phyloP scores from a whole-genome alignment of 2,888 invertebrate species.

The Rhamphomyia laevipes region DNA sequence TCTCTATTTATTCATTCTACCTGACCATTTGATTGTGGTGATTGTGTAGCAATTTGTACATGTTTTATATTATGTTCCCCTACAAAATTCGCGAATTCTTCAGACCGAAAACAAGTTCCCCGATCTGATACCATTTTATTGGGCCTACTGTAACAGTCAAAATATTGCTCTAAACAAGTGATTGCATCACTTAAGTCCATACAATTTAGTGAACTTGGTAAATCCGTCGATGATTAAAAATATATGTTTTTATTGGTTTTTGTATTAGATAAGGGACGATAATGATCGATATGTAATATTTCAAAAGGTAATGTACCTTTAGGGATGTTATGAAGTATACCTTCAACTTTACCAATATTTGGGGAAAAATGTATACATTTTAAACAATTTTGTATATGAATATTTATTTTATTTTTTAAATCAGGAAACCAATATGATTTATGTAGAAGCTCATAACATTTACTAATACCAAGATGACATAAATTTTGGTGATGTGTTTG shows the following conservation, averaged over 20 bases:
- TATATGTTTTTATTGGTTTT: constrained; percentile 20
- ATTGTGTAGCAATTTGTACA: constrained; percentile 1
- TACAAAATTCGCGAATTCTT: constrained; percentile 24
- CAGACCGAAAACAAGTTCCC: constrained; percentile 29
- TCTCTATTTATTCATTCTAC: constrained; percentile 10
- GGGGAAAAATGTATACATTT: too few species aligned
- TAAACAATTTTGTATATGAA: too few species aligned
- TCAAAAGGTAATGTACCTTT: constrained; percentile 20
- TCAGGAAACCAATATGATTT: too few species aligned
- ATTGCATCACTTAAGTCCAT: constrained; percentile 22
- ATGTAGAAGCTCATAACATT: too few species aligned
- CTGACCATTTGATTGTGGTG: constrained; percentile 7
- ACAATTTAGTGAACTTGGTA: constrained; percentile 26
- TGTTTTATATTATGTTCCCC: constrained; percentile 14
- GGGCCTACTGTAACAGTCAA: too few species aligned
- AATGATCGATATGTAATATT: constrained; percentile 25
- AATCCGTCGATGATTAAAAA: constrained; percentile 29
- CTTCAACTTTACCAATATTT: too few species aligned
- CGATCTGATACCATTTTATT: constrained; percentile 28
- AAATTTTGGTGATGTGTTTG: too few species aligned
- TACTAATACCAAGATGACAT: too few species aligned
- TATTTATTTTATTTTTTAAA: too few species aligned
- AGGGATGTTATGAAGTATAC: constrained; percentile 18
- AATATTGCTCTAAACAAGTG: constrained; percentile 17
- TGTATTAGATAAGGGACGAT: constrained; percentile 29